Evolutionary conservation across 2,113 vertebrate genomes (phyloP).

Genomic region (Pseudonaja textilis): DNA sequence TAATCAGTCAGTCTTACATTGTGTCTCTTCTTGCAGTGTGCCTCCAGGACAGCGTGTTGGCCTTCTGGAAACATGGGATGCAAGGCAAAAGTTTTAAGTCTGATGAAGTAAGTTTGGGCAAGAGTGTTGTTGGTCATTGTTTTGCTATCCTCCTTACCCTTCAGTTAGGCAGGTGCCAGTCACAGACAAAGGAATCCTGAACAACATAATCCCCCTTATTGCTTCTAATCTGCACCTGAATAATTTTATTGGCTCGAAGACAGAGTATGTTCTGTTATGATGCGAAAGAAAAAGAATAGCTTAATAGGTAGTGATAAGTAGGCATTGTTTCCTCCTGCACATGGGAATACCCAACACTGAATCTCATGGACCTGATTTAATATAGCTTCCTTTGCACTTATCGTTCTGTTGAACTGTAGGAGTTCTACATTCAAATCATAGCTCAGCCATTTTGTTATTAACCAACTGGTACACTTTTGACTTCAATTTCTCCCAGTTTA

Average conservation of each 20-base stretch:
- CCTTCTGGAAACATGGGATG: slow-evolving; percentile 99
- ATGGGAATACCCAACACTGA: not conserved
- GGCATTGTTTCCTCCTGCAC: not conserved
- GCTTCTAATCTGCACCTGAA: not conserved
- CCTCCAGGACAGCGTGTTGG: slow-evolving; percentile 96
- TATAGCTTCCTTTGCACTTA: not conserved
- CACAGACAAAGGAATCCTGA: not conserved
- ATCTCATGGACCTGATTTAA: not conserved
- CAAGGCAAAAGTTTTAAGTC: slow-evolving; percentile 98
- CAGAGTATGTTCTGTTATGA: not conserved
- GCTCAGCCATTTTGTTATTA: not conserved
- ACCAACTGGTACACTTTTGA: not conserved
- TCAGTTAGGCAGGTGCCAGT: not conserved
- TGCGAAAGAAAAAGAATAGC: not conserved
- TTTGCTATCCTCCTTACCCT: not conserved
- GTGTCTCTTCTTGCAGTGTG: slow-evolving; percentile 78
- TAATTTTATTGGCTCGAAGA: not conserved
- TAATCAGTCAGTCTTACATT: not conserved
- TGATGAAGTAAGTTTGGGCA: slow-evolving; percentile 81
- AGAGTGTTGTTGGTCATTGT: slow-evolving; percentile 15
- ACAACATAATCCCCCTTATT: not conserved
- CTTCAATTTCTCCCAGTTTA: not conserved
- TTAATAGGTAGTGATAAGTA: not conserved
- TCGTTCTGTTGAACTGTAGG: not conserved
- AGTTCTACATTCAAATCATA: not conserved